These are phyloP conservation scores for Zaprionus lachaisei DNA, from an alignment of 1,140 invertebrate species.

Conservation along the genomic window DNA sequence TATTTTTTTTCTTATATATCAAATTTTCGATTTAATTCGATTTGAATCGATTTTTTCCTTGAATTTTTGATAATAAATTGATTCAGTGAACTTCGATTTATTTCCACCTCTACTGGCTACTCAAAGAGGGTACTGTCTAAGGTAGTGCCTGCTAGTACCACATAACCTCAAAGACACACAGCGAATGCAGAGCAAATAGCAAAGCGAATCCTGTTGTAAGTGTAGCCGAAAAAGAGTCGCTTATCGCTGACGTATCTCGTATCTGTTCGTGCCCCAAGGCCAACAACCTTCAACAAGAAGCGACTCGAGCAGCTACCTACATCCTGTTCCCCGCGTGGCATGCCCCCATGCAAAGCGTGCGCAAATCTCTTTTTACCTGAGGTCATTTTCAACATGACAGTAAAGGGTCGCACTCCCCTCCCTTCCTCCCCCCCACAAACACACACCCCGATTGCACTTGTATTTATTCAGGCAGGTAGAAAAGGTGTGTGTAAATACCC, in stretches of 20 bases:
- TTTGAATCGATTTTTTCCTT: no score
- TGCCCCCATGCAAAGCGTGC: slow-evolving; percentile 50
- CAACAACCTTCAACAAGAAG: slow-evolving; percentile 66
- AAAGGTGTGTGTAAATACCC: slow-evolving; percentile 67
- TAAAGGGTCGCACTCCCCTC: slow-evolving; percentile 35
- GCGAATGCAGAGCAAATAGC: neutral
- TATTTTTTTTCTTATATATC: no score
- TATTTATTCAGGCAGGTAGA: slow-evolving; percentile 54
- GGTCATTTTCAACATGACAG: slow-evolving; percentile 69
- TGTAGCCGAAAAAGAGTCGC: neutral
- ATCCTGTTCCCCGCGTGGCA: neutral
- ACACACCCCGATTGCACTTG: slow-evolving; percentile 37
- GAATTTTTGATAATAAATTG: no score
- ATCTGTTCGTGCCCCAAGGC: slow-evolving; percentile 53
- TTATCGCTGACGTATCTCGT: slow-evolving; percentile 64
- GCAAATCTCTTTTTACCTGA: slow-evolving; percentile 74
- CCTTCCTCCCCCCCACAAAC: slow-evolving; percentile 16
- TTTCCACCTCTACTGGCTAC: no score
- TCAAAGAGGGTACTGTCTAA: neutral
- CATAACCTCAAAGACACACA: neutral
- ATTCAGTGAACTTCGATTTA: no score
- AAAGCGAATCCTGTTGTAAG: neutral
- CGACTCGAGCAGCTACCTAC: slow-evolving; percentile 12
- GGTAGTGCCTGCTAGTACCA: neutral
- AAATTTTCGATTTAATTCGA: no score